These are phyloP conservation scores for Bovichtus diacanthus DNA, from an alignment of 2,797 vertebrate genomes.

Conservation along the genomic window DNA sequence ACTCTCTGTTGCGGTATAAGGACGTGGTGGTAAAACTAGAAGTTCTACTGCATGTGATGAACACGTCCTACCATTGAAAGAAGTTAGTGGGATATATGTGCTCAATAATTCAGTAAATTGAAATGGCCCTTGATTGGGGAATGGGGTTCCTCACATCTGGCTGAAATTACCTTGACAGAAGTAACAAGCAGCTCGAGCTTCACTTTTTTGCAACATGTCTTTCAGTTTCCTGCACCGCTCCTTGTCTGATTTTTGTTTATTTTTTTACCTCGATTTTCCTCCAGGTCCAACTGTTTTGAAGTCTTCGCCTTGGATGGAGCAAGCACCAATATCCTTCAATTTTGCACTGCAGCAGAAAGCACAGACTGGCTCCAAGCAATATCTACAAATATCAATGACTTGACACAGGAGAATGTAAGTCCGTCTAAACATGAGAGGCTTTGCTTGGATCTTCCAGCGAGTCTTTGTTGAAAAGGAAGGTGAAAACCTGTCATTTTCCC, in stretches of 20 bases:
- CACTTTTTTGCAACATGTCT: conserved; percentile 10
- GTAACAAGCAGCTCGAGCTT: background rate
- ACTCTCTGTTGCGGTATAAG: no score
- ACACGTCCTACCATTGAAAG: background rate
- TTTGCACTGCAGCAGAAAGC: conserved; percentile 92
- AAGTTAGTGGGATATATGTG: no score
- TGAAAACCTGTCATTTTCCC: conserved; percentile 2
- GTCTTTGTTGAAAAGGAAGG: conserved; percentile 17
- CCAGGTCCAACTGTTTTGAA: conserved; percentile 93
- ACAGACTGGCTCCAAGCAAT: conserved; percentile 95
- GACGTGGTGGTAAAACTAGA: no score
- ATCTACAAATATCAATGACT: conserved; percentile 91
- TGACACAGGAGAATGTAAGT: conserved; percentile 93
- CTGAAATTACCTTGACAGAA: conserved; percentile 2
- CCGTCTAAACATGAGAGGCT: conserved; percentile 5
- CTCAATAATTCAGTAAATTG: no score
- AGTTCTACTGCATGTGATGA: background rate
- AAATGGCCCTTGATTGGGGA: no score
- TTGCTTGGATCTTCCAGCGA: background rate
- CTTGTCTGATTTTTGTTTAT: conserved; percentile 52
- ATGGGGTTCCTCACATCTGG: no score
- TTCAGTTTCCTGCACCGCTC: conserved; percentile 26
- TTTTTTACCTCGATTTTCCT: conserved; percentile 49
- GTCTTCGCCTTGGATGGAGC: conserved; percentile 90
- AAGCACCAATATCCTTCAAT: conserved; percentile 91